Conservation (phyloP, 2,113 vertebrate species). For the Cebus imitator region DNA sequence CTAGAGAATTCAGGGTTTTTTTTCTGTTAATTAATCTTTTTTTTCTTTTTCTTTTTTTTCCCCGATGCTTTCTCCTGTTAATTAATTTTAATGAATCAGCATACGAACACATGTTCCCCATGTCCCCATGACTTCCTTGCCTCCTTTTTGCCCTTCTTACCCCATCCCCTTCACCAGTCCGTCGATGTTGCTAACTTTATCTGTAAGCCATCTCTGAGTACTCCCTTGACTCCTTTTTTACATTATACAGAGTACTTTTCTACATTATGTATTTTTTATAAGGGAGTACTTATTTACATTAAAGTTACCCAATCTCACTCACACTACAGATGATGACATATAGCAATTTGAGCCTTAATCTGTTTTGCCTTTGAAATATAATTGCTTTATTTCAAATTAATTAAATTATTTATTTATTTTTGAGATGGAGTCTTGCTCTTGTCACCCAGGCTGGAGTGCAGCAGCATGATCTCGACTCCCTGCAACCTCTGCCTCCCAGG, state of each 20-base stretch:
- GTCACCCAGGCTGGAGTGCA: too few relatives aligned
- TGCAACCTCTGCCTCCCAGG: too few relatives aligned
- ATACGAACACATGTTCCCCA: background rate
- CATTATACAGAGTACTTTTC: background rate
- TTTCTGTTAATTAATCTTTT: background rate
- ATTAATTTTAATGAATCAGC: background rate
- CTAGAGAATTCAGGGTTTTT: background rate
- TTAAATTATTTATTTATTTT: too few relatives aligned
- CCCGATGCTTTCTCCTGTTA: background rate
- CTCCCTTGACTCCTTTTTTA: background rate
- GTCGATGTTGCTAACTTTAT: background rate
- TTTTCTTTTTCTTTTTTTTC: too few relatives aligned
- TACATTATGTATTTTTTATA: background rate
- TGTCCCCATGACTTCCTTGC: background rate
- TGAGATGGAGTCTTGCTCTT: too few relatives aligned
- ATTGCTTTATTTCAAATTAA: background rate
- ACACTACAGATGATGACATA: background rate
- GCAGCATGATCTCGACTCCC: too few relatives aligned
- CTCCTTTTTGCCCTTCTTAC: background rate
- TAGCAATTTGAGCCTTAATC: background rate
- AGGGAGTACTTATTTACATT: background rate
- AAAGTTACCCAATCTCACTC: background rate
- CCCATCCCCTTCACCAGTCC: background rate
- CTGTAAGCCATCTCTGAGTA: background rate
- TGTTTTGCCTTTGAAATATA: conserved; percentile 36